These are phyloP conservation scores for Lanius ludovicianus DNA, from an alignment of 2,113 vertebrate genomes.

Conservation along the genomic window DNA sequence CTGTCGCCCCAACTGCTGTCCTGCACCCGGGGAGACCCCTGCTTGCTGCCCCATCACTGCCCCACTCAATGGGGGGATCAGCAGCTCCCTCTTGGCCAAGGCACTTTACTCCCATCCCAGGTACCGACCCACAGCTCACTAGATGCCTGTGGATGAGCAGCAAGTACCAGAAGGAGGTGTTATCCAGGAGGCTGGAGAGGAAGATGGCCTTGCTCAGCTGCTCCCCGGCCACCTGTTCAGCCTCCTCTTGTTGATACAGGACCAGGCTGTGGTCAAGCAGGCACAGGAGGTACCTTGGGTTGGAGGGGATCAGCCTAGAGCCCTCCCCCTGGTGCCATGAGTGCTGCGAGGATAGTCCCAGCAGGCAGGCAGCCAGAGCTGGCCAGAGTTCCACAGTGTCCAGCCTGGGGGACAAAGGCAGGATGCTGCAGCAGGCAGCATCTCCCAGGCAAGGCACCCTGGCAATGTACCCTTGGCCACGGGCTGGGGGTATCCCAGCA, in stretches of 20 bases:
- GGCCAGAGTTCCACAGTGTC: slow-evolving; percentile 81
- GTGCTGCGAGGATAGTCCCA: slow-evolving; percentile 76
- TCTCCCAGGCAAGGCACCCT: neutral
- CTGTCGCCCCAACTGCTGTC: neutral
- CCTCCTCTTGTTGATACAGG: slow-evolving; percentile 73
- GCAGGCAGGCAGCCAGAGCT: slow-evolving; percentile 75
- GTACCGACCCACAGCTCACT: slow-evolving; percentile 81
- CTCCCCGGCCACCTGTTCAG: slow-evolving; percentile 72
- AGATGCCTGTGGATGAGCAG: slow-evolving; percentile 79
- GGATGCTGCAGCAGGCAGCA: slow-evolving; percentile 80
- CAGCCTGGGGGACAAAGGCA: slow-evolving; percentile 76
- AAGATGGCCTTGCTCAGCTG: slow-evolving; percentile 86
- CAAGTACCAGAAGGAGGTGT: slow-evolving; percentile 82
- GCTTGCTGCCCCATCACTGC: neutral
- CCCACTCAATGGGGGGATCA: slow-evolving; percentile 88
- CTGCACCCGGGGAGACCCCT: neutral
- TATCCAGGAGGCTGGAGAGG: slow-evolving; percentile 88
- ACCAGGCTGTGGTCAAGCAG: slow-evolving; percentile 83
- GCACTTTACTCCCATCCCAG: slow-evolving; percentile 75
- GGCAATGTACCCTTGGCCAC: slow-evolving; percentile 71
- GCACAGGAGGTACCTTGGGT: slow-evolving; percentile 79
- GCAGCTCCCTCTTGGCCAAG: slow-evolving; percentile 80
- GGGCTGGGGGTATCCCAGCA: slow-evolving; percentile 62
- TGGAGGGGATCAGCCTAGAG: slow-evolving; percentile 72
- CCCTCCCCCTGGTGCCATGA: slow-evolving; percentile 76